Evolutionary conservation across 37 sponge, comb jelly and placozoan species (phyloP), one percentile per base, ranked within the genome.

Genomic region (Axinella damicornis): DNA sequence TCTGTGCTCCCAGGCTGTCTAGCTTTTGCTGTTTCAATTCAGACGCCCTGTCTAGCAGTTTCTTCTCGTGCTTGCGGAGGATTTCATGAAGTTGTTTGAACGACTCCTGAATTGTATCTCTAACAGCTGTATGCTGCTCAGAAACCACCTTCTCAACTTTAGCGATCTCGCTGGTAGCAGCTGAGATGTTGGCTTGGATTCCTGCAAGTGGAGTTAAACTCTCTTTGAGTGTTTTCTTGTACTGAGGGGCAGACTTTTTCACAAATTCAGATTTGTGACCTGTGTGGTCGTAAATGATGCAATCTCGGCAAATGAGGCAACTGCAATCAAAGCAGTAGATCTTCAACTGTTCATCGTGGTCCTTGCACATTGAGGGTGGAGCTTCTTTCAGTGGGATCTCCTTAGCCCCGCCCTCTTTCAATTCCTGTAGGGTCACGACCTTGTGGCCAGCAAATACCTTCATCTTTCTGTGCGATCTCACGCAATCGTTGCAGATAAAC

Each of bases 401-500:
- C 46, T 75, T 84, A 19, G 57, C 59, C 31, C 78, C 85, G 27
- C 81, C 81, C 22, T 69, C 46, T 32, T 59, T 69, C 37, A 85
- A 31, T 15, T 73, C 68, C 5, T 72, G 53, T 12, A 84, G 75
- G 28, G 39, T n/a, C n/a, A 35, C 39, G 37, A 84, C 56, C 25
- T 54, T 34, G 68, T 84, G 84, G 0, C 68, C 66, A 53, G 35
- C 57, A 36, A 75, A 75, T 9, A 66, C 84, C 16, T 65, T 75
- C 84, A 74, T 31, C 34, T 21, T 54, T 30, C 55, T 20, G 64
- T 84, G 84, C 14, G 19, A 33, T 35, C 35, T 65, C 34, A 27
- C 64, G 72, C 84, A 84, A 33, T 84, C 84, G n/a, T 33, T 57
- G 55, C 84, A 84, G 5, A 84, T 65, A 67, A 76, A 84, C 67